These are phyloP conservation scores for Zootoca vivipara DNA, from an alignment of 2,113 vertebrate genomes.

Conservation along the genomic window DNA sequence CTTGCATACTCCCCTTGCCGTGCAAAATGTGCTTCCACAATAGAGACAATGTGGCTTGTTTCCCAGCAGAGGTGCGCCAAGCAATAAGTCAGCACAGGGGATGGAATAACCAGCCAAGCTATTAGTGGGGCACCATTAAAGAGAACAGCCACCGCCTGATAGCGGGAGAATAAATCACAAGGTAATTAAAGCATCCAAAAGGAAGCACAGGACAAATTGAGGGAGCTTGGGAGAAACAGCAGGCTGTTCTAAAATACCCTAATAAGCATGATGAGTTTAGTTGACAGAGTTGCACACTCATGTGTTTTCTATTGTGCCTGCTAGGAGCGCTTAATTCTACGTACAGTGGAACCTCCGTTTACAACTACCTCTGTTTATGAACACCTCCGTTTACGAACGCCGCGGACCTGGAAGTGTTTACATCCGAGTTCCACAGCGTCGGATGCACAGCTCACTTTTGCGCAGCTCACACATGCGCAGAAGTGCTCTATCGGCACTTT, in stretches of 20 bases:
- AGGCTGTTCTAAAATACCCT: slow-evolving; percentile 48
- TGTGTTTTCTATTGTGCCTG: slow-evolving; percentile 21
- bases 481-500: too few species aligned
- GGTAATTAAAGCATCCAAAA: slow-evolving; percentile 71
- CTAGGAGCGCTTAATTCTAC: neutral
- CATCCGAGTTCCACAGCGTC: too few species aligned
- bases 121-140: slow-evolving; percentile 63
- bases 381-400: too few species aligned
- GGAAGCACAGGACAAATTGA: slow-evolving; percentile 65
- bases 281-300: slow-evolving; percentile 17
- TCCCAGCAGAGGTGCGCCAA: slow-evolving; percentile 50
- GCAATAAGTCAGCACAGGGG: slow-evolving; percentile 44
- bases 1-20: neutral
- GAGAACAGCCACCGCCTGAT: slow-evolving; percentile 54
- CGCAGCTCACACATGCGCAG: too few species aligned
- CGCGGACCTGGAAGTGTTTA: too few species aligned
- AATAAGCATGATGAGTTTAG: slow-evolving; percentile 59
- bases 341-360: too few species aligned
- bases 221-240: slow-evolving; percentile 36
- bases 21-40: slow-evolving; percentile 13
- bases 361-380: too few species aligned
- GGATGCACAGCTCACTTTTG: too few species aligned
- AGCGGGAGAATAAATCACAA: slow-evolving; percentile 69
- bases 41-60: slow-evolving; percentile 30
- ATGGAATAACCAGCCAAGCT: slow-evolving; percentile 59